Base-by-base conservation (phyloP, 2,797 vertebrate genomes). In the Phataginus tricuspis region DNA sequence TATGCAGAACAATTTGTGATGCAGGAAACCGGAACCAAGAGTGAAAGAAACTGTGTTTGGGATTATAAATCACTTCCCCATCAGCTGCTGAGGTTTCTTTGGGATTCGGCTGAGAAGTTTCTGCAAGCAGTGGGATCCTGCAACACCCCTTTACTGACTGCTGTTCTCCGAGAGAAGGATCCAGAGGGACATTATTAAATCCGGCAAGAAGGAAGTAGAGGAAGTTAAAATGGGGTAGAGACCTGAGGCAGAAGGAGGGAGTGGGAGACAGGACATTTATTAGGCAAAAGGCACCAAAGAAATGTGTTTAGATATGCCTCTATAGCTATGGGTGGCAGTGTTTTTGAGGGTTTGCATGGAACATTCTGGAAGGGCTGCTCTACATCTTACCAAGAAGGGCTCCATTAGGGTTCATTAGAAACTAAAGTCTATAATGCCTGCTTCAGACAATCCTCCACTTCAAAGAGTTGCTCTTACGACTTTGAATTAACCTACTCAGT, bases 1-100 rank as follows among this genome's bases (percentile, higher is more conserved):
- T 97, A 97, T 95, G 97, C 96, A 91, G 82, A 97, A 80, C 51
- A 0, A 97, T 97, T 97, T 96, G 91, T 42, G 96, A 94, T 80
- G 86, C 97, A 97, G 94, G 83, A 97, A 95, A 95, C 96, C 8
- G 21, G 97, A 98, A 97, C 97, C 94, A 66, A 74, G 61, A 63
- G 86, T 85, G 63, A 96, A 97, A 97, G 95, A 79, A 93, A 95
- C 92, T 37, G 31, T 93, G 53, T 91, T 96, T 69, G 49, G 92
- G 91, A 90, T 92, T 94, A 87, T 96, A 97, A 97, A 94, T 96
- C 97, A 95, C 66, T 96, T 95, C 69, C 69, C 95, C 92, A 92
- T 96, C 95, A 88, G 59, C 72, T 2, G 0, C 45, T 31, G 80
- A 86, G 91, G 77, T 95, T 94, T 88, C 95, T 85, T 57, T n/a